Evolutionary conservation across 2,888 invertebrate species (phyloP).

Genomic region (Ichneumoninae sp.): DNA sequence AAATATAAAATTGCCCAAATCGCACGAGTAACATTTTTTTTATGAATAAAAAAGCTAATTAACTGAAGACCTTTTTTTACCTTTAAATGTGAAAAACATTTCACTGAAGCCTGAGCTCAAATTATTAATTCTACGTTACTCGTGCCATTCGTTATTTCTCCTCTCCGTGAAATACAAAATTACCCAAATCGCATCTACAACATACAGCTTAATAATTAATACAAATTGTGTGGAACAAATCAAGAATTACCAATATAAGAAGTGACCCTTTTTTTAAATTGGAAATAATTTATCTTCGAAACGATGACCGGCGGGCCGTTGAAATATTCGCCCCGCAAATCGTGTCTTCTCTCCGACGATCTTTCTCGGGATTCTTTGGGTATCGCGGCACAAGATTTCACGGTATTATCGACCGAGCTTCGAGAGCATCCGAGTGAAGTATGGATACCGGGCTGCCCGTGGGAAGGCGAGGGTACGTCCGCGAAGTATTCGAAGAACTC

Average conservation of each 20-base stretch:
- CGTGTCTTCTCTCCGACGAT: background rate
- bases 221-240: background rate
- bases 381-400: conserved; percentile 24
- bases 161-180: background rate
- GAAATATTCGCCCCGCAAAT: background rate
- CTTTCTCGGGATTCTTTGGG: conserved; percentile 2
- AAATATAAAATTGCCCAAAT: background rate
- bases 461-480: conserved; percentile 53
- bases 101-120: background rate
- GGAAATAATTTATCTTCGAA: background rate
- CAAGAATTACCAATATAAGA: background rate
- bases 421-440: conserved; percentile 28
- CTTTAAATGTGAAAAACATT: background rate
- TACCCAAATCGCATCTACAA: background rate
- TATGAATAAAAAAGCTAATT: background rate
- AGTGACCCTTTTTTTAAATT: background rate
- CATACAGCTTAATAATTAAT: background rate
- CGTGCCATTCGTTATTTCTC: background rate
- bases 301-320: background rate
- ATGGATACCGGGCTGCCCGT: conserved; percentile 46
- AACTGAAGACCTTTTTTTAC: background rate
- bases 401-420: conserved; percentile 35
- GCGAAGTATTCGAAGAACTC: conserved; percentile 67
- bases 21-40: background rate
- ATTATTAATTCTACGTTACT: background rate